phyloP scores from a whole-genome alignment of 1,140 invertebrate species.

The Lanistes nyassanus region DNA sequence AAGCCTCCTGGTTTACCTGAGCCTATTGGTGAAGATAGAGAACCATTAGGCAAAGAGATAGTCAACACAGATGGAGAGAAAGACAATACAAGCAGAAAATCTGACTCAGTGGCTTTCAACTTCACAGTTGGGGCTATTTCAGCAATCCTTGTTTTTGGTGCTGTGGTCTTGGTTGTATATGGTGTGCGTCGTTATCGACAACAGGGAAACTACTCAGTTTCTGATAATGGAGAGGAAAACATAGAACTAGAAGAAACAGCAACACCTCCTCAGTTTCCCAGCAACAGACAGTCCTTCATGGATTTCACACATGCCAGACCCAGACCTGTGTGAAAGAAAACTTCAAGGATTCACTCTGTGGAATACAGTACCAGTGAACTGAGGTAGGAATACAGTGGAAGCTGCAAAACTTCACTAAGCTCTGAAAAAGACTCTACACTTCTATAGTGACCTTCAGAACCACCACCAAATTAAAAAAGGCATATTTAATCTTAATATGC shows the following conservation, averaged over 20 bases:
- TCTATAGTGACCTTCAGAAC: too few relatives aligned
- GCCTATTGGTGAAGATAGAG: background rate
- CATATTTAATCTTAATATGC: too few relatives aligned
- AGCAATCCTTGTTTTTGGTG: slow-evolving; percentile 10
- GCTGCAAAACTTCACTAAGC: too few relatives aligned
- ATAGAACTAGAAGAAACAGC: slow-evolving; percentile 2
- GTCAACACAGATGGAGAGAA: background rate
- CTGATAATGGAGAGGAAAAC: background rate
- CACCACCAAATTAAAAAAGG: too few relatives aligned
- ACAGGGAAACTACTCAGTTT: slow-evolving; percentile 4
- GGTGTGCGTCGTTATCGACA: slow-evolving; percentile 14
- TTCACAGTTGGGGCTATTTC: slow-evolving; percentile 18
- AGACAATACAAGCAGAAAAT: background rate
- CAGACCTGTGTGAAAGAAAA: too few relatives aligned
- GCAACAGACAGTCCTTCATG: too few relatives aligned
- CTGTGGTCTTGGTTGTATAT: background rate
- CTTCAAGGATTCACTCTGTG: too few relatives aligned
- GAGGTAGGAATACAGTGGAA: too few relatives aligned
- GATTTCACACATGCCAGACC: too few relatives aligned
- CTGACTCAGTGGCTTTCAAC: slow-evolving; percentile 20
- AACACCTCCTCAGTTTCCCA: too few relatives aligned
- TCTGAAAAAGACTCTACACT: too few relatives aligned
- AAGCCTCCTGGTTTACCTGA: background rate
- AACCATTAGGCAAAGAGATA: background rate
- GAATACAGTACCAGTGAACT: too few relatives aligned